Base-by-base conservation (phyloP, 2,888 invertebrate genomes). In the Julus scanicus region DNA sequence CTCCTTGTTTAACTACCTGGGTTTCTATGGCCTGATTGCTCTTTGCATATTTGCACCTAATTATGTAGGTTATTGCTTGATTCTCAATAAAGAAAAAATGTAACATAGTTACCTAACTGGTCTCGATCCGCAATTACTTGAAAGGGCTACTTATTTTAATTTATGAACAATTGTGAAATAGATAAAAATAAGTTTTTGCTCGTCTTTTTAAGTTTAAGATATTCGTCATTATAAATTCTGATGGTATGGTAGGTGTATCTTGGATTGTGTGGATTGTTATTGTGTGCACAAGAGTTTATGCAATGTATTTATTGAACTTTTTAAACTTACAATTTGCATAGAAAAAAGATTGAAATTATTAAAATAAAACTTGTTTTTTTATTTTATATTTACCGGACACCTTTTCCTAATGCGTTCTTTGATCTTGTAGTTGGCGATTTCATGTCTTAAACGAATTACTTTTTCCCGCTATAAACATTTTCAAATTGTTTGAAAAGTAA, bases 11-110 rank as follows among this genome's bases (percentile, higher is more conserved):
- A 29, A 71, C 71, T 71, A 71, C 71, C 71, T 6, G 29, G 29
- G 71, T 71, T 71, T 29, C 29, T 71, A 71, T 71, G 71, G 71
- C 71, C 71, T 71, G 71, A 71, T 71, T 71, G 71, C 71, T 71
- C 71, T 29, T 71, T 71, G 71, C 71, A 71, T 71, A 71, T 71
- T 71, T 71, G 0, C 29, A 9, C 20, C 8, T 71, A 71, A 71
- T 71, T 71, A 71, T 71, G 29, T 71, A 71, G 71, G 71, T 71
- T 71, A 71, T 71, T 71, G 71, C 29, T 71, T 71, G 71, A 71
- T 20, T 71, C 29, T 6, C 71, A n/a, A n/a, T n/a, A n/a, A 71
- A 29, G 29, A 71, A 71, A 71, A 71, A 71, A 71, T 71, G n/a
- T n/a, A n/a, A 63, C n/a, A n/a, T n/a, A n/a, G 20, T 57, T 57